Evolutionary conservation across 2,888 invertebrate species (phyloP).

Genomic region (Volucella inanis): DNA sequence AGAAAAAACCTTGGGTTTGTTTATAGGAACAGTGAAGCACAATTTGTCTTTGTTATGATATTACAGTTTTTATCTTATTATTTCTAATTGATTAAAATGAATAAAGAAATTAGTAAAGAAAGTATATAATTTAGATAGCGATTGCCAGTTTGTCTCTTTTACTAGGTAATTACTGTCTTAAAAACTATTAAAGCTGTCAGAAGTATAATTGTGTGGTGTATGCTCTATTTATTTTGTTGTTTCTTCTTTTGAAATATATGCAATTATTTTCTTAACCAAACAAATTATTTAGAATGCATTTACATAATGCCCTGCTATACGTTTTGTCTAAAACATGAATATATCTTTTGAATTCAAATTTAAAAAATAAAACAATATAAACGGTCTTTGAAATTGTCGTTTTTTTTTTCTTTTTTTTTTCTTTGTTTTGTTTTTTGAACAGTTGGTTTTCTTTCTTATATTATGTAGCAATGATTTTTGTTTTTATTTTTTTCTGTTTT

Average conservation of each 20-base stretch:
- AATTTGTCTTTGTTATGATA: too few species aligned
- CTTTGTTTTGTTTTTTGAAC: neutral
- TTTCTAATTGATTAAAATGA: too few species aligned
- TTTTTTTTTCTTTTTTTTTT: slow-evolving; percentile 19
- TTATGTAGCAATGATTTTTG: slow-evolving; percentile 26
- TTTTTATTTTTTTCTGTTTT: neutral
- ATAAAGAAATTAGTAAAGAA: too few species aligned
- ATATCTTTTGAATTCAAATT: slow-evolving; percentile 46
- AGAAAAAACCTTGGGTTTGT: too few species aligned
- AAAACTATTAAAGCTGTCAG: slow-evolving; percentile 9
- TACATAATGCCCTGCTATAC: slow-evolving; percentile 45
- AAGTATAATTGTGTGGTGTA: slow-evolving; percentile 18
- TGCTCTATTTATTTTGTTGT: neutral
- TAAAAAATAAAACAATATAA: slow-evolving; percentile 42
- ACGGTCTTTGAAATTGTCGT: slow-evolving; percentile 31
- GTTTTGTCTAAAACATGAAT: slow-evolving; percentile 42
- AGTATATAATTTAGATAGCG: slow-evolving; percentile 3
- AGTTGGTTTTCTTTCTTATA: slow-evolving; percentile 7
- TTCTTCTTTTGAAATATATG: slow-evolving; percentile 7
- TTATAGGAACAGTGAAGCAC: too few species aligned
- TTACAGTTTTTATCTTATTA: too few species aligned
- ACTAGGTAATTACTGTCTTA: slow-evolving; percentile 18
- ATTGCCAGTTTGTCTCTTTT: neutral
- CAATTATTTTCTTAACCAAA: slow-evolving; percentile 19
- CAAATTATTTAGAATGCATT: slow-evolving; percentile 48